These are phyloP conservation scores for Eremobia ochroleuca DNA, from an alignment of 2,888 invertebrate species.

Conservation along the genomic window DNA sequence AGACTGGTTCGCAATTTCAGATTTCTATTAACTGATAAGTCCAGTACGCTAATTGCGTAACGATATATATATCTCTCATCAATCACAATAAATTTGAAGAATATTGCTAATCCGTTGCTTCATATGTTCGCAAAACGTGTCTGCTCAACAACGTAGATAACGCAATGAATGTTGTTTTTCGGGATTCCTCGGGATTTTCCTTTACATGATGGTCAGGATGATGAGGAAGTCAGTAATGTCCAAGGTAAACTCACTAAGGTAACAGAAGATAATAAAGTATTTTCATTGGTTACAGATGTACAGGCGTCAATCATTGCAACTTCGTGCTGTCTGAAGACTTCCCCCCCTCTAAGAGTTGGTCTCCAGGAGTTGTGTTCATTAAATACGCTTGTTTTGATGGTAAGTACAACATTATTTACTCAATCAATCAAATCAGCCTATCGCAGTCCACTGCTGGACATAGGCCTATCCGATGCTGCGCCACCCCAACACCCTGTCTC, in stretches of 20 bases:
- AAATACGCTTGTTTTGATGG: slow-evolving; percentile 95
- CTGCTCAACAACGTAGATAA: background rate
- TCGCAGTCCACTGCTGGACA: background rate
- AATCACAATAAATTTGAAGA: background rate
- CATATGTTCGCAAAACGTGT: background rate
- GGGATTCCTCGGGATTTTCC: background rate
- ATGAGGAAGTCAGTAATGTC: background rate
- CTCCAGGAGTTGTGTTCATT: slow-evolving; percentile 92
- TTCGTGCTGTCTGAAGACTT: slow-evolving; percentile 93
- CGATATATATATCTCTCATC: no score
- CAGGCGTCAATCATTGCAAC: slow-evolving; percentile 94
- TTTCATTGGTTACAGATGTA: slow-evolving; percentile 91
- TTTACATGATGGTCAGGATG: background rate
- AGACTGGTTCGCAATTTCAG: background rate
- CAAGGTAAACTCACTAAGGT: background rate
- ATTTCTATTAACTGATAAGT: background rate
- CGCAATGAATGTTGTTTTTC: background rate
- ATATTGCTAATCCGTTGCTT: background rate
- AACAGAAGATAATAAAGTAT: background rate
- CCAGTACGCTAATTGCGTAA: no score
- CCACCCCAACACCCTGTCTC: no score
- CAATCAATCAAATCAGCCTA: background rate
- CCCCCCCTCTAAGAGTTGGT: slow-evolving; percentile 92
- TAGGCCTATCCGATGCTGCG: no score
- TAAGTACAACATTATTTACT: slow-evolving; percentile 78